Base-by-base conservation (phyloP, 1,140 invertebrate genomes). In the Drosophila kurseongensis region DNA sequence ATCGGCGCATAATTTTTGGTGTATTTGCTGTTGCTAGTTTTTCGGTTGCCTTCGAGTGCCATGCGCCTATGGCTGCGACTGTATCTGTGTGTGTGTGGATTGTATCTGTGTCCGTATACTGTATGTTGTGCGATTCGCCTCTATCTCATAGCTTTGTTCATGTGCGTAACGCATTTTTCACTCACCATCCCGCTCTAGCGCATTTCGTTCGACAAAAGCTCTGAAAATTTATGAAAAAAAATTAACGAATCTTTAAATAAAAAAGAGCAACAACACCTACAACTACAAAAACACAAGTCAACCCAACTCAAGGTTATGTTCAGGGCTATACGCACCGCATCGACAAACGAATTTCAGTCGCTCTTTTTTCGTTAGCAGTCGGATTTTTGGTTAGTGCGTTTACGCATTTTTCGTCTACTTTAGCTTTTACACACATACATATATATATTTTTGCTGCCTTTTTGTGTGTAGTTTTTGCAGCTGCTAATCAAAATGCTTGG, bases 291-390 rank as follows among this genome's bases (percentile, higher is more conserved):
- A 56, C 44, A 52, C 12, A 36, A 38, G 32, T 67, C 52, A 66
- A 76, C 72, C 56, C 74, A 45, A 75, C 80, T 90, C 88, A 91
- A 91, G 88, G 88, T 90, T 90, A 91, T 90, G 88, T 91, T 90
- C 88, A 91, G 83, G 88, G 88, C 88, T 76, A 84, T 74, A 86
- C 88, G 88, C 86, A 90, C 75, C 86, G 86, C 79, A 90, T 79
- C 83, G 83, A 77, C 79, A 83, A 71, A 79, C 77, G 80, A 90
- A 80, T 89, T 89, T 55, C 50, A 50, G 58, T 62, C 67, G 55
- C n/a, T 73, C n/a, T 60, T 60, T 71, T 61, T 60, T 60, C 27
- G 45, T 73, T 56, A 50, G 67, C 68, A 58, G 51, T 69, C 45
- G 52, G 41, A 45, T 69, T 83, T 72, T 77, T 77, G 47, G 76